These are phyloP conservation scores for Cylas formicarius DNA, from an alignment of 1,140 invertebrate species.

Conservation along the genomic window DNA sequence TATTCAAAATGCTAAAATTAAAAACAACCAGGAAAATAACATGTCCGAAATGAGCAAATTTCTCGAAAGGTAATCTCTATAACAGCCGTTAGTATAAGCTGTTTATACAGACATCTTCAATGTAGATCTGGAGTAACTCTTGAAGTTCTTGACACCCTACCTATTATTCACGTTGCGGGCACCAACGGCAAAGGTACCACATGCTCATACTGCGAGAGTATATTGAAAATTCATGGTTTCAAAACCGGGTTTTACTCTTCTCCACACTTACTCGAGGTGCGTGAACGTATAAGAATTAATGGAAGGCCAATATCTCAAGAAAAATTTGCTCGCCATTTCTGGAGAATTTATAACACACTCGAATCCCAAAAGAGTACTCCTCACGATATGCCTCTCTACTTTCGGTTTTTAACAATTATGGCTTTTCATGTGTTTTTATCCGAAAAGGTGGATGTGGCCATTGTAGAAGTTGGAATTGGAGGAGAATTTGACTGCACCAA, in stretches of 20 bases:
- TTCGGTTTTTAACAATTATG: constrained; percentile 88
- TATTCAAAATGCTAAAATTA: constrained; percentile 26
- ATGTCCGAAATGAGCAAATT: constrained; percentile 31
- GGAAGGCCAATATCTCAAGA: constrained; percentile 68
- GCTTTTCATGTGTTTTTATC: constrained; percentile 83
- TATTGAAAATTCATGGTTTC: constrained; percentile 76
- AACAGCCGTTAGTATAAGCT: background rate
- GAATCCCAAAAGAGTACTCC: constrained; percentile 47
- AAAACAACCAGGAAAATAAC: constrained; percentile 22
- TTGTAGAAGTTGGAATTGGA: constrained; percentile 97
- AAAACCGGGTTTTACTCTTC: constrained; percentile 95
- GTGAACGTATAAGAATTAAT: constrained; percentile 89
- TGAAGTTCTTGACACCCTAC: constrained; percentile 59
- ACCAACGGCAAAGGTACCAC: constrained; percentile 97
- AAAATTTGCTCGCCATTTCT: constrained; percentile 77
- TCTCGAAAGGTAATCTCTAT: constrained; percentile 27
- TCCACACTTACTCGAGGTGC: constrained; percentile 85
- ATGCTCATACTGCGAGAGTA: constrained; percentile 86
- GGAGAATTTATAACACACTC: constrained; percentile 67
- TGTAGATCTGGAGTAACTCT: constrained; percentile 56
- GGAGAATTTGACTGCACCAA: constrained; percentile 94
- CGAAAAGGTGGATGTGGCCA: constrained; percentile 84
- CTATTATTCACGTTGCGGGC: constrained; percentile 89
- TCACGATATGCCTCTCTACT: constrained; percentile 85
- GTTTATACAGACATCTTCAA: constrained; percentile 2